Conservation (phyloP, 1,140 invertebrate genomes). For the Conus betulinus region DNA sequence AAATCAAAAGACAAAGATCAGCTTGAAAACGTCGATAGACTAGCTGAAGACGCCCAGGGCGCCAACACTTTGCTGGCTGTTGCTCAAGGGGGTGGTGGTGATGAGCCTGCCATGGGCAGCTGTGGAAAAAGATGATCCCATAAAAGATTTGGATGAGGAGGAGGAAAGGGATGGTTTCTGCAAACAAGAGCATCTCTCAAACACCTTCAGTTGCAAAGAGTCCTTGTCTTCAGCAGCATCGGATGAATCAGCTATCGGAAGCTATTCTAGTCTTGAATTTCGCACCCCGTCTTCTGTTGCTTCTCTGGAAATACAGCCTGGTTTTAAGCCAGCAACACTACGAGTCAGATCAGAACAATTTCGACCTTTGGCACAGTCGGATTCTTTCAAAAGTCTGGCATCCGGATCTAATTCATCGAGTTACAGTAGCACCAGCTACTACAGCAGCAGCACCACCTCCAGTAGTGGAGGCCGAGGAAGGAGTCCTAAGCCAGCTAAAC, state of each 20-base stretch:
- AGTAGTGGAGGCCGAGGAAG: conserved; percentile 5
- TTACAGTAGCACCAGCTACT: neutral
- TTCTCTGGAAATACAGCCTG: neutral
- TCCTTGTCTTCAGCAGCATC: neutral
- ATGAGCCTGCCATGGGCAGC: neutral
- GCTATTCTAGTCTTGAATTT: neutral
- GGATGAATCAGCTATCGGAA: neutral
- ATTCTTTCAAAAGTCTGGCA: neutral
- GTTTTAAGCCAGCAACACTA: neutral
- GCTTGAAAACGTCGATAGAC: neutral
- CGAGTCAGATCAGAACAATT: neutral
- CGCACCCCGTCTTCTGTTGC: neutral
- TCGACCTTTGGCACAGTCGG: neutral
- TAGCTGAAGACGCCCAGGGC: neutral
- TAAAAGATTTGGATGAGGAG: neutral
- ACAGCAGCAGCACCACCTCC: neutral
- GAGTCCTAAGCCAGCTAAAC: conserved; percentile 11
- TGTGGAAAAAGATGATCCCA: neutral
- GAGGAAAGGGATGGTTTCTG: neutral
- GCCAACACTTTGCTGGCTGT: neutral
- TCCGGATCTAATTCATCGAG: neutral
- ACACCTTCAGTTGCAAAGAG: neutral
- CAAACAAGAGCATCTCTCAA: neutral
- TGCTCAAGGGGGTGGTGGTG: neutral
- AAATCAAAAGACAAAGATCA: neutral